Evolutionary conservation across 2,797 vertebrate genomes (phyloP).

Genomic region (Catharus ustulatus): DNA sequence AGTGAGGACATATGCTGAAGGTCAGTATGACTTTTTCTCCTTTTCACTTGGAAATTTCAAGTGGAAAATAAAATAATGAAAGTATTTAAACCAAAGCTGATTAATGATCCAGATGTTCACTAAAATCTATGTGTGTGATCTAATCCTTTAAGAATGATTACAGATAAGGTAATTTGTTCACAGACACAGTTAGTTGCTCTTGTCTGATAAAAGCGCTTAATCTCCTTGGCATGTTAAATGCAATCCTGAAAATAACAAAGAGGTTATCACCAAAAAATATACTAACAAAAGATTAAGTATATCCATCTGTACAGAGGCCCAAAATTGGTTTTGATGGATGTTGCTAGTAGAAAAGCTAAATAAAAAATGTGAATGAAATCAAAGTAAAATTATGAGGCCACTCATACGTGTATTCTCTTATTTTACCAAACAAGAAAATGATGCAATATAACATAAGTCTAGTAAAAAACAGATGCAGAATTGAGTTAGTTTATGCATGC

Average conservation of each 20-base stretch:
- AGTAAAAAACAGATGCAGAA: neutral
- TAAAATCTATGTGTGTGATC: neutral
- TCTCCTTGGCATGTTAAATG: neutral
- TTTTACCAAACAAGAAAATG: neutral
- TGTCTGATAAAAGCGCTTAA: neutral
- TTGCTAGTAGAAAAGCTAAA: neutral
- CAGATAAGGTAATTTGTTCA: conserved; percentile 1
- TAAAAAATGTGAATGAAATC: neutral
- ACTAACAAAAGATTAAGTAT: neutral
- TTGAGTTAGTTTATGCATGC: neutral
- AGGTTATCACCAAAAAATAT: neutral
- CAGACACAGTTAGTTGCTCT: neutral
- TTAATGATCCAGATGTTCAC: neutral
- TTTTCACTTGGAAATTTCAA: neutral
- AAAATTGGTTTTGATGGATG: neutral
- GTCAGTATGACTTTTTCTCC: neutral
- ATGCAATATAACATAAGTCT: neutral
- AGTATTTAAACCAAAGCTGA: neutral
- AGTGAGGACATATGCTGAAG: neutral
- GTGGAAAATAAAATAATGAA: neutral
- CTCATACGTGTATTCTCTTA: neutral
- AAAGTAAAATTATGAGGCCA: neutral
- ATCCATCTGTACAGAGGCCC: neutral
- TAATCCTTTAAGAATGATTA: conserved; percentile 34
- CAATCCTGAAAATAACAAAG: conserved; percentile 12